Percentiles rank a stretch among this genome's conserved stretches.
These are phyloP conservation scores for Dryobates pubescens DNA, from an alignment of 2,797 vertebrate species.

Conservation along the genomic window DNA sequence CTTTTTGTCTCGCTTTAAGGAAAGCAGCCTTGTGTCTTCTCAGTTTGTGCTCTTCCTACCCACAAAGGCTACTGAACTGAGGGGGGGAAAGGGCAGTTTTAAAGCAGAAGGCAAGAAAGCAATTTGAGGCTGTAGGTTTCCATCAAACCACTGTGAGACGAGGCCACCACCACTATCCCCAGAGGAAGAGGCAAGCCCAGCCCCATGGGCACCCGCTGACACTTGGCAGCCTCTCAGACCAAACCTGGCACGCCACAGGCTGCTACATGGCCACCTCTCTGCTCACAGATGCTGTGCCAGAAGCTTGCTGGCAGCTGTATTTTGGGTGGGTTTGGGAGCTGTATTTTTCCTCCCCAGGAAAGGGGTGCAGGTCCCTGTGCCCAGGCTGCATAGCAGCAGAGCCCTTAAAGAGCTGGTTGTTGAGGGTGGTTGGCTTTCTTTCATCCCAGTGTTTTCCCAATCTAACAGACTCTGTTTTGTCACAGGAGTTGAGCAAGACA, in stretches of 20 bases:
- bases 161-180: background rate
- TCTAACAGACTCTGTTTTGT: background rate
- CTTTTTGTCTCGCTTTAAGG: background rate
- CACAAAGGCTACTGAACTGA: conserved; percentile 11
- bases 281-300: background rate
- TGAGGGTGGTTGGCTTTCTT: too few species aligned
- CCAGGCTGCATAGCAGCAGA: accelerated
- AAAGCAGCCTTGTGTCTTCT: background rate
- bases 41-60: background rate
- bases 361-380: background rate
- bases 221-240: background rate
- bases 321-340: background rate
- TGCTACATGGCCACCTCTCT: background rate
- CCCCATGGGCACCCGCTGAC: accelerated
- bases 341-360: background rate
- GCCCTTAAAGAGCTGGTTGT: background rate
- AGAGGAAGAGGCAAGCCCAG: background rate
- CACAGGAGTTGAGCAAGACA: background rate
- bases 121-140: background rate
- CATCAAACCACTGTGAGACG: background rate
- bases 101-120: background rate
- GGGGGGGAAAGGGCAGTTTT: background rate
- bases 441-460: background rate
- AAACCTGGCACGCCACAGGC: background rate
- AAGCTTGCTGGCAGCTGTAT: background rate